Base-by-base conservation (phyloP, 2,113 vertebrate genomes). In the Passer montanus region DNA sequence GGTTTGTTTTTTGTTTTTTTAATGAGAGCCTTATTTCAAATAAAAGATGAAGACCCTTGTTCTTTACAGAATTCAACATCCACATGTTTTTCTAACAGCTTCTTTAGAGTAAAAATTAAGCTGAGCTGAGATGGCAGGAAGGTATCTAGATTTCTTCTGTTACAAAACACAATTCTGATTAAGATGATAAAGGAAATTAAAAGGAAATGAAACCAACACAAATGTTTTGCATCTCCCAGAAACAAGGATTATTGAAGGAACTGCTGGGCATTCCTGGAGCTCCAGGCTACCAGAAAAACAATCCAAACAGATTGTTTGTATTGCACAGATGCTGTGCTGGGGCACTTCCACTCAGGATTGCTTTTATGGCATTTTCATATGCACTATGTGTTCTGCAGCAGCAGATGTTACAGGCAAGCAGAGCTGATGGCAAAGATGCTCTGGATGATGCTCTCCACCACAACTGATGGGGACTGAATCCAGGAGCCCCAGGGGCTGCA, bases 151-250 rank as follows among this genome's bases (percentile, higher is more conserved):
- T 44, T 30, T 78, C 31, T 56, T 44, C 73, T 92, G 67, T 95
- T 95, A 97, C 8, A 92, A 90, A 97, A 95, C 12, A 78, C 0
- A 3, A 74, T 46, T 68, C 76, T 53, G 68, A 87, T 72, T 49
- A 55, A 70, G 59, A 91, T 19, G 55, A 62, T 50, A 87, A 78
- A 97, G 87, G 89, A 97, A 96, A 93, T 92, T 79, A 72, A 66
- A 87, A 96, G 97, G 97, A 98, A 98, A 98, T 97, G 15, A 97
- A 98, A 89, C 41, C 46, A 89, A 69, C 26, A 66, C 10, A 72
- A 73, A 56, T 68, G 22, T 72, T 76, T 68, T 96, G 52, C 35
- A 89, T 33, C 39, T 86, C 72, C 41, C 89, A 78, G 69, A 96
- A 96, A 84, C 85, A 97, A 83, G 77, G 31, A 96, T 97, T 96